These are phyloP conservation scores for Coranthus polyacanthus DNA, from an alignment of 2,797 vertebrate species.

Conservation along the genomic window DNA sequence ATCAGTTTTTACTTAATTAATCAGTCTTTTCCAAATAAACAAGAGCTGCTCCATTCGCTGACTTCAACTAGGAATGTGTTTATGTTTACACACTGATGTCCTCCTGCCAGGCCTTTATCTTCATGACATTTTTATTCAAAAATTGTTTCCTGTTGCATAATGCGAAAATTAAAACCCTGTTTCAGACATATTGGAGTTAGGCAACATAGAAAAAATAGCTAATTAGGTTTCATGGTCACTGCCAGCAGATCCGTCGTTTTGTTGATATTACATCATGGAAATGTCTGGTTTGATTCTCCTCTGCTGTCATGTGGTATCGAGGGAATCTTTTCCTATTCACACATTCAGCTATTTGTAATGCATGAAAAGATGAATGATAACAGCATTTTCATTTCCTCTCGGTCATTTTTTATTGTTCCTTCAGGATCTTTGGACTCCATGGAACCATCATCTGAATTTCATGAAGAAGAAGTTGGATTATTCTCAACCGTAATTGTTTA, in stretches of 20 bases:
- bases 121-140: background rate
- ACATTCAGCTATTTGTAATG: background rate
- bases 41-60: background rate
- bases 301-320: background rate
- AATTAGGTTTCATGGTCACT: background rate
- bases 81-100: background rate
- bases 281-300: no score
- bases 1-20: no score
- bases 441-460: conserved; percentile 73
- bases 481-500: conserved; percentile 65
- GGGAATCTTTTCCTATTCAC: background rate
- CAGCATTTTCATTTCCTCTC: background rate
- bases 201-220: background rate
- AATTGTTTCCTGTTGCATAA: background rate
- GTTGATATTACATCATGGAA: background rate
- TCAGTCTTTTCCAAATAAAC: background rate
- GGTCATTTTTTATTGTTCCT: conserved; percentile 23
- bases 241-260: background rate
- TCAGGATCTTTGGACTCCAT: conserved; percentile 66
- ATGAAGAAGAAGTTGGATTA: conserved; percentile 67
- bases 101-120: background rate
- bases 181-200: background rate
- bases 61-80: background rate
- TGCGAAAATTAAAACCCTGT: background rate
- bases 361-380: background rate